These are phyloP conservation scores for Sarcophaga variegata DNA, from an alignment of 2,888 invertebrate genomes.

Conservation along the genomic window DNA sequence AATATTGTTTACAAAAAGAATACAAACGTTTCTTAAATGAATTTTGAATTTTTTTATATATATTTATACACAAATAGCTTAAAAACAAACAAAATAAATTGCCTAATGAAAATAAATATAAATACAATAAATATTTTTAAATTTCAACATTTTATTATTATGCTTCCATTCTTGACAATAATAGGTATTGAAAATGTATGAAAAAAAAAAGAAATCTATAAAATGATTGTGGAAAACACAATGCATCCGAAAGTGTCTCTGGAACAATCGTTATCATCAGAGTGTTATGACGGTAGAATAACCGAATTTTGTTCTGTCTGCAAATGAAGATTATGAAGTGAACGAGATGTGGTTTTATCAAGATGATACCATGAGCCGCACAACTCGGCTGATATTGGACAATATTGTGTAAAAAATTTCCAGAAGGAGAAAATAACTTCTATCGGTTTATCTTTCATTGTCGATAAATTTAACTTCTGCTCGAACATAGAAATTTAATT, in stretches of 20 bases:
- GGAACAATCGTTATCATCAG: too few relatives aligned
- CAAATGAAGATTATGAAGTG: too few relatives aligned
- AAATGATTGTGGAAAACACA: too few relatives aligned
- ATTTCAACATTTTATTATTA: not conserved
- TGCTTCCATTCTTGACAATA: not conserved
- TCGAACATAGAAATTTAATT: too few relatives aligned
- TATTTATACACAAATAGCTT: constrained; percentile 57
- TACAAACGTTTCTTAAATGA: constrained; percentile 35
- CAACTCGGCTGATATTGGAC: too few relatives aligned
- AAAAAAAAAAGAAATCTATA: too few relatives aligned
- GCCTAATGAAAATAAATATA: constrained; percentile 37
- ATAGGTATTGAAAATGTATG: not conserved
- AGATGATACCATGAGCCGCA: too few relatives aligned
- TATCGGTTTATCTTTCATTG: too few relatives aligned
- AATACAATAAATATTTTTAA: constrained; percentile 12
- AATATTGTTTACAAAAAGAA: constrained; percentile 18
- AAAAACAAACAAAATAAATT: constrained; percentile 37
- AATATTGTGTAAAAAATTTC: not conserved
- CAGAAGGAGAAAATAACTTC: not conserved
- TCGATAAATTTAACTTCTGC: too few relatives aligned
- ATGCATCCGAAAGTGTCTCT: not conserved
- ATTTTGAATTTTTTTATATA: constrained; percentile 53
- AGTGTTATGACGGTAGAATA: too few relatives aligned
- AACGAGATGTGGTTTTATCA: too few relatives aligned
- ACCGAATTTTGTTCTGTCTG: too few relatives aligned